Conservation (phyloP, 2,888 invertebrate species). For the Eumacrocentrus americanus region DNA sequence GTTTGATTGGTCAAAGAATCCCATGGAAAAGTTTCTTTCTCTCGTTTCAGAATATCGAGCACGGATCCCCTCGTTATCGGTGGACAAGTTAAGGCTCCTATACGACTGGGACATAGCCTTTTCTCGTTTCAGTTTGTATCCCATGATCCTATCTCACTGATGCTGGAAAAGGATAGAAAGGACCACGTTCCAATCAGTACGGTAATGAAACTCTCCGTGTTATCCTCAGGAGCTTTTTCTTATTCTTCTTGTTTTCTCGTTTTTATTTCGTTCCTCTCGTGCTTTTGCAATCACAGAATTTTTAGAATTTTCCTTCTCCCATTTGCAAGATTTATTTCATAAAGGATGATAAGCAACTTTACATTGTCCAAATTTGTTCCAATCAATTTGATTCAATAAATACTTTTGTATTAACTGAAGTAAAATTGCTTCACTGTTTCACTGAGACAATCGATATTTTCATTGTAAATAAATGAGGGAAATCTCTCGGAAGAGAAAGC, state of each 20-base stretch:
- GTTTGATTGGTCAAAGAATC: constrained; percentile 4
- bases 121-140: constrained; percentile 12
- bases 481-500: background rate
- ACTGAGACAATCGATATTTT: too few species aligned
- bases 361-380: too few species aligned
- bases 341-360: too few species aligned
- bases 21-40: background rate
- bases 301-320: too few species aligned
- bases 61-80: constrained; percentile 29
- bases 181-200: background rate
- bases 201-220: constrained; percentile 1
- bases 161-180: background rate
- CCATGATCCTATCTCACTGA: constrained; percentile 5
- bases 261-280: background rate
- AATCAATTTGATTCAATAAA: too few species aligned
- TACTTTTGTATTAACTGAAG: too few species aligned
- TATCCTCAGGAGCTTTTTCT: background rate
- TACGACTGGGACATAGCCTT: background rate
- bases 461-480: too few species aligned
- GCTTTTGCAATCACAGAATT: background rate
- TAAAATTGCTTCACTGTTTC: too few species aligned
- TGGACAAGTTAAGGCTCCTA: constrained; percentile 7
- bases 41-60: constrained; percentile 21
- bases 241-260: background rate
- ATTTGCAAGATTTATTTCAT: too few species aligned